Conservation (phyloP, 2,888 invertebrate species). For the Cabera pusaria region DNA sequence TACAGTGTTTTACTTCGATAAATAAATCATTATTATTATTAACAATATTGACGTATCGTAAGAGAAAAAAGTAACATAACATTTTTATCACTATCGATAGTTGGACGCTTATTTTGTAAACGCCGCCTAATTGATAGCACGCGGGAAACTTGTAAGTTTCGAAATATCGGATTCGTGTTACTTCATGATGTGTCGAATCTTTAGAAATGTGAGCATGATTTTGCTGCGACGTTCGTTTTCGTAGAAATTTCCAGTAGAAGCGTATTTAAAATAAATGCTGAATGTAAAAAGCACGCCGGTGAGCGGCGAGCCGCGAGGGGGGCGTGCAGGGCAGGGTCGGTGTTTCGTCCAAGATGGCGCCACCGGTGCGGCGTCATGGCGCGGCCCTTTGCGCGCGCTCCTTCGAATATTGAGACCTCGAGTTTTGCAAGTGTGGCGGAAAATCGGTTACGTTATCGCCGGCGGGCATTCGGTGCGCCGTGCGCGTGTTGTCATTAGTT, state of each 20-base stretch:
- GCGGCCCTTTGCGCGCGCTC: conserved; percentile 73
- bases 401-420: conserved; percentile 64
- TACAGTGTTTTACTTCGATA: conserved; percentile 21
- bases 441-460: conserved; percentile 71
- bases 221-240: conserved; percentile 10
- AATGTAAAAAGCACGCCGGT: conserved; percentile 65
- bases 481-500: conserved; percentile 77
- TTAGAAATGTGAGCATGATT: no score
- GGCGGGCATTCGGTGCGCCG: conserved; percentile 44
- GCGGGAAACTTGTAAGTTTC: conserved; percentile 68
- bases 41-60: no score
- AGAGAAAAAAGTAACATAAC: no score
- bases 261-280: conserved; percentile 36
- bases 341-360: conserved; percentile 76
- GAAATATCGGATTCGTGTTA: background rate
- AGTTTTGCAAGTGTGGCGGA: conserved; percentile 71
- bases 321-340: conserved; percentile 44
- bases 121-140: conserved; percentile 55
- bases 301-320: conserved; percentile 34
- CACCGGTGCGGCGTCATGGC: conserved; percentile 68
- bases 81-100: conserved; percentile 36
- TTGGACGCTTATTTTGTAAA: conserved; percentile 48
- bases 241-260: conserved; percentile 32
- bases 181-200: no score
- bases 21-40: no score